A percentile compares a stretch with the other conserved stretches of the same genome.
phyloP scores from a whole-genome alignment of 2,113 vertebrate genomes.

The Grammomys dolichurus region DNA sequence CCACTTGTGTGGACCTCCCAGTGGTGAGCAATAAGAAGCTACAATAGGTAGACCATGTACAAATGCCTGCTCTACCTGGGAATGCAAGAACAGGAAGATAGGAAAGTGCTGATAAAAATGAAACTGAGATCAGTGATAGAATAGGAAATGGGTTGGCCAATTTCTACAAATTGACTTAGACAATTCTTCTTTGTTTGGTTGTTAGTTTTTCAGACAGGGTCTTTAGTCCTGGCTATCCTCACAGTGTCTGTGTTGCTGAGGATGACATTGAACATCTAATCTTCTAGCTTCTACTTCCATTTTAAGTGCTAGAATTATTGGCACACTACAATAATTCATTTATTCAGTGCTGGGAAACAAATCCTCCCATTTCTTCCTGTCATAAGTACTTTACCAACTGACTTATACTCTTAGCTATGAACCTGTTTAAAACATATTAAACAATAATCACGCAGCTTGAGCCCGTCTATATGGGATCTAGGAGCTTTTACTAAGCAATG shows the following conservation, averaged over 20 bases:
- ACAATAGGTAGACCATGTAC: neutral
- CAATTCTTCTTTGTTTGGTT: neutral
- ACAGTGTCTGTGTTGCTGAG: neutral
- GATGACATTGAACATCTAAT: neutral
- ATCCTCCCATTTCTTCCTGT: no score
- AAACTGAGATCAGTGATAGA: neutral
- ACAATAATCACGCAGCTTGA: neutral
- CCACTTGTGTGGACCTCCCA: no score
- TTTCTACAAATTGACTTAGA: neutral
- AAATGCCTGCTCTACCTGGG: fast-evolving
- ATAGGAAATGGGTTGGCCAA: neutral
- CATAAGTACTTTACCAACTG: neutral
- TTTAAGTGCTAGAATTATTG: neutral
- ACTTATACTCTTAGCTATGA: neutral
- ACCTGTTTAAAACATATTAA: neutral
- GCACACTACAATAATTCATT: neutral
- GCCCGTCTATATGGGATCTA: neutral
- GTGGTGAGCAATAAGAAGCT: no score
- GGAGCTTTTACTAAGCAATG: neutral
- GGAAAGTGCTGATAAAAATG: no score
- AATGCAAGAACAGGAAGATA: neutral
- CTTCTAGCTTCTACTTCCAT: no score
- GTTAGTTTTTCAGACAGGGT: neutral
- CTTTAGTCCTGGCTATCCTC: neutral
- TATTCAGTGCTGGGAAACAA: neutral